These are phyloP conservation scores for Brachymystax lenok DNA, from an alignment of 2,797 vertebrate genomes.

Conservation along the genomic window DNA sequence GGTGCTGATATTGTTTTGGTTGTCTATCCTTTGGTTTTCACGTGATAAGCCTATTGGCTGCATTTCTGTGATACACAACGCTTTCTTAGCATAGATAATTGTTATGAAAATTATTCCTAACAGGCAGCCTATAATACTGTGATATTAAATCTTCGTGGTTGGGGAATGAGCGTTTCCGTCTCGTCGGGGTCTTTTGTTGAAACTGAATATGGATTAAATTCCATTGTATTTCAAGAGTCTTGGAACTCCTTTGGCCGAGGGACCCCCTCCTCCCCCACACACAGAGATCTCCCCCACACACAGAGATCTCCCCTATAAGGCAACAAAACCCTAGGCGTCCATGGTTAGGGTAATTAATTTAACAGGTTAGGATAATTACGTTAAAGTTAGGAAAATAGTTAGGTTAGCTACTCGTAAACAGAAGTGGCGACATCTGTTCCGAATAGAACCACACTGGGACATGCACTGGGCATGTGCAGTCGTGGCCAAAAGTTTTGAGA, in stretches of 20 bases:
- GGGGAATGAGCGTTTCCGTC: constrained; percentile 26
- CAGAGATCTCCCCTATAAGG: too few species aligned
- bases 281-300: too few species aligned
- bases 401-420: not conserved
- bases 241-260: too few species aligned
- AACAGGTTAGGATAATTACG: too few species aligned
- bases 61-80: not conserved
- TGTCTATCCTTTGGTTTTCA: not conserved
- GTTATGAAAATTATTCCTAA: not conserved
- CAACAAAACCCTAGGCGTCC: too few species aligned
- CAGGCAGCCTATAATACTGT: not conserved
- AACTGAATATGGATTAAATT: constrained; percentile 56
- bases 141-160: not conserved
- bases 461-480: too few species aligned
- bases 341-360: too few species aligned
- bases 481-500: too few species aligned
- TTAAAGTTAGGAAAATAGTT: too few species aligned
- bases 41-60: not conserved
- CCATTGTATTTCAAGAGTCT: constrained; percentile 49
- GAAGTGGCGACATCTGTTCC: constrained; percentile 40
- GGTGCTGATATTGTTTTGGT: not conserved
- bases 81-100: not conserved
- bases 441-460: constrained; percentile 54
- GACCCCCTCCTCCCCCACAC: too few species aligned
- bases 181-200: constrained; percentile 50